These are phyloP conservation scores for Cherax destructor DNA, from an alignment of 1,140 invertebrate species.

Conservation along the genomic window DNA sequence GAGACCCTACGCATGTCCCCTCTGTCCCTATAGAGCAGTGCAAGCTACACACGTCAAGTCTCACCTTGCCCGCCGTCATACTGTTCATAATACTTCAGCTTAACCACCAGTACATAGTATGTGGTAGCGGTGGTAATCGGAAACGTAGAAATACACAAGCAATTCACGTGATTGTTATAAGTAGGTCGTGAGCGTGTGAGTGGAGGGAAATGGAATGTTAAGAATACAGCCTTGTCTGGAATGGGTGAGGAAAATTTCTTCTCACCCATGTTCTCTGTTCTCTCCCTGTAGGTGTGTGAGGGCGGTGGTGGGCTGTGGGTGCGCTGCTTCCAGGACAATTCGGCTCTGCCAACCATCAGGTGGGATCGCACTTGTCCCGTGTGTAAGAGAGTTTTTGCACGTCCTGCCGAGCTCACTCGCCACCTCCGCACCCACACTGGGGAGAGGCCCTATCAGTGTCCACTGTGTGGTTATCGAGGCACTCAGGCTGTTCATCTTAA, in stretches of 20 bases:
- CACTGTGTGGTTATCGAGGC: conserved; percentile 54
- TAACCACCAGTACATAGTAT: neutral
- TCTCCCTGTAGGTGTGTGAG: conserved; percentile 68
- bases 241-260: conserved; percentile 34
- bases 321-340: conserved; percentile 55
- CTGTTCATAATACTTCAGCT: conserved; percentile 16
- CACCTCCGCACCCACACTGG: conserved; percentile 65
- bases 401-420: conserved; percentile 61
- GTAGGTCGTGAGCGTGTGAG: neutral
- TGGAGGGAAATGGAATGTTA: conserved; percentile 8
- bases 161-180: neutral
- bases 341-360: conserved; percentile 55
- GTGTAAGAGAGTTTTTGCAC: conserved; percentile 63
- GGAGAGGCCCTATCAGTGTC: conserved; percentile 60
- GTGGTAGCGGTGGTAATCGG: neutral
- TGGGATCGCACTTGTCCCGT: conserved; percentile 65
- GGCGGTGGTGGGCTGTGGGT: conserved; percentile 54
- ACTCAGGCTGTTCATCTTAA: conserved; percentile 60
- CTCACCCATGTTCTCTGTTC: conserved; percentile 63
- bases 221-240: conserved; percentile 2
- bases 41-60: conserved; percentile 61
- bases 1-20: conserved; percentile 55
- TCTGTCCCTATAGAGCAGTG: conserved; percentile 56
- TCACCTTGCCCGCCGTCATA: conserved; percentile 50
- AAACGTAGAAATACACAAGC: neutral